Base-by-base conservation (phyloP, 2,888 invertebrate species). In the Atrina japonica region DNA sequence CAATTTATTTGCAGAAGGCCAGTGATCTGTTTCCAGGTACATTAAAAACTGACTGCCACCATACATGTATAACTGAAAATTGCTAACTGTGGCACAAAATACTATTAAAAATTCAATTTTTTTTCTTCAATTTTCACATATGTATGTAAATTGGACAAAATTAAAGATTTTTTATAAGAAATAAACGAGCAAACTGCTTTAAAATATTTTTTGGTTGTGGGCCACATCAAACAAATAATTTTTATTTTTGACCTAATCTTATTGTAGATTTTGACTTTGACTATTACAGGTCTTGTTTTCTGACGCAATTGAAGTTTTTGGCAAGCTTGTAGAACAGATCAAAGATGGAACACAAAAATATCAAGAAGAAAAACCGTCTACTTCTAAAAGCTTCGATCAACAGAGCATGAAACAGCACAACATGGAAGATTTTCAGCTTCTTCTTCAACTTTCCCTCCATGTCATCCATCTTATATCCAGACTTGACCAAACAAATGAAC, bases 241-340 rank as follows among this genome's bases (percentile, higher is more conserved):
- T 30, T n/a, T n/a, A n/a, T n/a, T n/a, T n/a, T n/a, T n/a, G n/a
- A n/a, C n/a, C 9, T 41, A 41, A 41, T 11, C 41, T 41, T 11
- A 11, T 41, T 41, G 41, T 41, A 16, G 14, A 11, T n/a, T n/a
- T n/a, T 18, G 6, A 25, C 16, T 25, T 52, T 11, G 11, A 25
- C 27, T 52, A 25, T 70, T 70, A 14, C 25, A 71, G 71, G 71
- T 71, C 3, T 91, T 92, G 75, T 95, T 94, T 88, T 91, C 91
- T 30, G 95, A 96, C 92, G 94, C 94, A 29, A 92, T 94, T 69
- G 93, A 93, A 43, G 94, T 95, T 30, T 94, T 95, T 88, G 91
- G 92, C 76, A 92, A 95, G 75, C 91, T 96, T 27, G 93, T 94
- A 7, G 92, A 92, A 59, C 81, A 85, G 66, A 82, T 83, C 27